These are phyloP conservation scores for Musca vetustissima DNA, from an alignment of 1,140 invertebrate genomes.

Conservation along the genomic window DNA sequence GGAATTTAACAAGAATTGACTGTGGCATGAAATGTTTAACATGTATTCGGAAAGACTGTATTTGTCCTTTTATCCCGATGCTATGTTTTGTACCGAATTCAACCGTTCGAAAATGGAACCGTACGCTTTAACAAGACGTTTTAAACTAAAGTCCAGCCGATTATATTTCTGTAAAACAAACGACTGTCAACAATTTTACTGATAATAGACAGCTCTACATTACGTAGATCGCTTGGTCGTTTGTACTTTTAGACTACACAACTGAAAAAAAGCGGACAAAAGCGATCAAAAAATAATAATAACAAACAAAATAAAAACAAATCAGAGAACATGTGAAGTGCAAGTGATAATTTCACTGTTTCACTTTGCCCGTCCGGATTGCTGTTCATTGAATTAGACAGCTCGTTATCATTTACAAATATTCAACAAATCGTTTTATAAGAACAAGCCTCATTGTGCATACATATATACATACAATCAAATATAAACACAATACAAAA, in stretches of 20 bases:
- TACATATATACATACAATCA: no score
- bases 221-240: no score
- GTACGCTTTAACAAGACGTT: conserved; percentile 5
- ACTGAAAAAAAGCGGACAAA: no score
- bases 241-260: no score
- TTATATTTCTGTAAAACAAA: no score
- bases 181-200: background rate
- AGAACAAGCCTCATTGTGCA: no score
- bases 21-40: background rate
- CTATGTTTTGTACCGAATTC: background rate
- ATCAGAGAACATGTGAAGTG: background rate
- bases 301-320: background rate
- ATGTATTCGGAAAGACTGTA: background rate
- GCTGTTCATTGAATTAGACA: no score
- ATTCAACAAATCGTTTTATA: no score
- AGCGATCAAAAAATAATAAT: no score
- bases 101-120: background rate
- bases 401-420: no score
- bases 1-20: background rate
- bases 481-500: no score
- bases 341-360: conserved; percentile 14
- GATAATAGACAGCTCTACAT: background rate
- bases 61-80: background rate
- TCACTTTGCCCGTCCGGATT: background rate
- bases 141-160: conserved; percentile 12